Evolutionary conservation across 2,888 invertebrate genomes (phyloP).

Genomic region (Orchesellides sinensis): DNA sequence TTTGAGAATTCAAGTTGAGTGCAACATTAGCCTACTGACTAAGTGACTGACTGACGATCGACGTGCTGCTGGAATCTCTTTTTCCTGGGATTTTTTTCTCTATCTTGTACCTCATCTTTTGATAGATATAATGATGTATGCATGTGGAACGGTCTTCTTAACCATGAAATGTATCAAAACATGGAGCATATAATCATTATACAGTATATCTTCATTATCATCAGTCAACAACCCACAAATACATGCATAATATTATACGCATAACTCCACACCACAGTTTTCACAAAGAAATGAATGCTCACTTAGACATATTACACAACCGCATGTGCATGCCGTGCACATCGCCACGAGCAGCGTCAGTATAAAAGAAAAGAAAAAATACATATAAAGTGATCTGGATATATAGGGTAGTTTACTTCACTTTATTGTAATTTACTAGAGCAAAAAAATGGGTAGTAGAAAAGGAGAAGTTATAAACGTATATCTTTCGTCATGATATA

Average conservation of each 20-base stretch:
- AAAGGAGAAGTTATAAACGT: constrained; percentile 1
- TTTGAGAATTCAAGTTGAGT: too few species aligned
- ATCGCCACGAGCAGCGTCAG: background rate
- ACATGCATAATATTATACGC: constrained; percentile 10
- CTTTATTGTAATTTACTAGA: constrained; percentile 48
- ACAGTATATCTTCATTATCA: background rate
- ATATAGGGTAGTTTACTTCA: constrained; percentile 10
- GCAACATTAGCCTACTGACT: constrained; percentile 58
- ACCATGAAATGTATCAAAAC: background rate
- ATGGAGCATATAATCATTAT: background rate
- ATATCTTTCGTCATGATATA: too few species aligned
- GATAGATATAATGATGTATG: constrained; percentile 15
- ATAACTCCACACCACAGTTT: background rate
- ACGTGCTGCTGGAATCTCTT: constrained; percentile 42
- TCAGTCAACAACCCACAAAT: constrained; percentile 47
- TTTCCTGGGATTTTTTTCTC: constrained; percentile 5
- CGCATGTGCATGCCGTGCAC: background rate
- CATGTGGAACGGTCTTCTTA: background rate
- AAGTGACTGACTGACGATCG: constrained; percentile 48
- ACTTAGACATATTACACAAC: too few species aligned
- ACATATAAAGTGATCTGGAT: background rate
- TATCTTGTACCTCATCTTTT: constrained; percentile 9
- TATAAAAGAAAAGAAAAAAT: constrained; percentile 10
- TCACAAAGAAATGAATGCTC: constrained; percentile 1
- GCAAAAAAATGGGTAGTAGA: constrained; percentile 9